These are phyloP conservation scores for Hydractinia symbiolongicarpus DNA, from an alignment of 30 jellyfish, hydroid and myxozoan species.

Conservation along the genomic window DNA sequence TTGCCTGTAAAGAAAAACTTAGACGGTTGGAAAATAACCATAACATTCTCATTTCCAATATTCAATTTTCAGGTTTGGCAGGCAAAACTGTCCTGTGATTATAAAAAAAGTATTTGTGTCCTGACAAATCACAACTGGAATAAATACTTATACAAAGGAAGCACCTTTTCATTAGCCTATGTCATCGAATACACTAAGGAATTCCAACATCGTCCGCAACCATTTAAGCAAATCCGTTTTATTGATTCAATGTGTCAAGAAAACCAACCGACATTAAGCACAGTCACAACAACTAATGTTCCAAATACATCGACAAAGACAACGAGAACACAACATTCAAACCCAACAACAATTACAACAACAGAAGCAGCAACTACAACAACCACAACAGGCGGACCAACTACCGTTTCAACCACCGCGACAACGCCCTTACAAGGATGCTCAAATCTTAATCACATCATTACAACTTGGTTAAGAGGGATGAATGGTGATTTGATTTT, in stretches of 20 bases:
- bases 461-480: slow-evolving; percentile 4
- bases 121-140: not conserved
- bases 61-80: not conserved
- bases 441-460: not conserved
- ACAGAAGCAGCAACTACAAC: too few species aligned
- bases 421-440: not conserved
- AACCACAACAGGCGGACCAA: too few species aligned
- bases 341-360: too few species aligned
- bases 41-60: not conserved
- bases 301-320: too few species aligned
- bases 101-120: not conserved
- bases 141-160: not conserved
- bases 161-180: slow-evolving; percentile 1
- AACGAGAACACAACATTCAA: too few species aligned
- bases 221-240: too few species aligned
- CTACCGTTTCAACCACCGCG: too few species aligned
- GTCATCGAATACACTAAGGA: not conserved
- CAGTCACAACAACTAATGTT: too few species aligned
- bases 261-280: too few species aligned
- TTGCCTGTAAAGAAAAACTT: not conserved
- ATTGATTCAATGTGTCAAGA: too few species aligned
- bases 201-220: too few species aligned
- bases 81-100: not conserved
- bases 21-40: not conserved
- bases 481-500: not conserved